phyloP scores from a whole-genome alignment of 2,797 vertebrate species.

The Tachyglossus aculeatus region DNA sequence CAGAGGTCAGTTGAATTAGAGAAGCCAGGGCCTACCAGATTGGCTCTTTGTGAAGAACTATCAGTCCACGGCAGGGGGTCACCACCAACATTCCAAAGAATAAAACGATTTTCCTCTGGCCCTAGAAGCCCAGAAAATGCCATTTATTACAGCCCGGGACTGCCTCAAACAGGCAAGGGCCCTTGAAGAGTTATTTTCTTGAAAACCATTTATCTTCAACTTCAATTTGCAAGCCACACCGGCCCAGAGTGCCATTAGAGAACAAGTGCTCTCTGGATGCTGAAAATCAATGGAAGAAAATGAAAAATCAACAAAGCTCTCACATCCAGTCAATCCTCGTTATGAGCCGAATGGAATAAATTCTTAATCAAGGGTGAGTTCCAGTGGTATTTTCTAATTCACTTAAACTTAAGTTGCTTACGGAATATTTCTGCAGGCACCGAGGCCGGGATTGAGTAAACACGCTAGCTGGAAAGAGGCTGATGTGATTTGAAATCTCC shows the following conservation, averaged over 20 bases:
- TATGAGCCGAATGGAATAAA: constrained; percentile 62
- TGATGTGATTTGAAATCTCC: constrained; percentile 14
- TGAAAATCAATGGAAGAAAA: constrained; percentile 73
- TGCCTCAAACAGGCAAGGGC: constrained; percentile 45
- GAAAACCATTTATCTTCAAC: constrained; percentile 69
- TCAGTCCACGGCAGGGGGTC: neutral
- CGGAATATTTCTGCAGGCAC: neutral
- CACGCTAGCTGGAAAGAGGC: constrained; percentile 11
- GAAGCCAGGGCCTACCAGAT: neutral
- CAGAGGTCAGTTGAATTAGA: too few species aligned
- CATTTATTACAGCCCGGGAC: constrained; percentile 42
- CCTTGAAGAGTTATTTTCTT: constrained; percentile 64
- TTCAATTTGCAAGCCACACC: constrained; percentile 72
- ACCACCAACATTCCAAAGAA: neutral
- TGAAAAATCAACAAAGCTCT: constrained; percentile 75
- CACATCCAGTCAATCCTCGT: constrained; percentile 66
- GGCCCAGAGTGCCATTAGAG: constrained; percentile 66
- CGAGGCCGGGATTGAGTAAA: neutral
- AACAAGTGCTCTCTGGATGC: constrained; percentile 71
- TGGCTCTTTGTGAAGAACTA: constrained; percentile 32
- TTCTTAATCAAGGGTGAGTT: constrained; percentile 65
- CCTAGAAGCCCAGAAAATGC: constrained; percentile 32
- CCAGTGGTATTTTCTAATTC: constrained; percentile 39
- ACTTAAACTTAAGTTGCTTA: constrained; percentile 34
- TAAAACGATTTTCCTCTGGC: constrained; percentile 23